phyloP scores from a whole-genome alignment of 2,888 invertebrate genomes.

The Diachrysia chrysitis region DNA sequence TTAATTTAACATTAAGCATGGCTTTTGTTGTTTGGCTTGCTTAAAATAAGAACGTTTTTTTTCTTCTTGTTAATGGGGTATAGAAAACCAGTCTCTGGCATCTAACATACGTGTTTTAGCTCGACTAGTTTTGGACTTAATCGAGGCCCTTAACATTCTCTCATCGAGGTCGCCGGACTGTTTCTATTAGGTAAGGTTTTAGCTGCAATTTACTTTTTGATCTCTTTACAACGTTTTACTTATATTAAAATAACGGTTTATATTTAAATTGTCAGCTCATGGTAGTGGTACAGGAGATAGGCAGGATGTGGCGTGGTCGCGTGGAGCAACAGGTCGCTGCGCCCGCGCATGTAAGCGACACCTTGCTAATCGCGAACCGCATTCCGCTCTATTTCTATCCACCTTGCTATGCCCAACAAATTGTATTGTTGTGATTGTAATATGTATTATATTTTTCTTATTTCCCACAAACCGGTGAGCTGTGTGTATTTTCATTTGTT shows the following conservation, averaged over 20 bases:
- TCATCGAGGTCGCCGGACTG: background rate
- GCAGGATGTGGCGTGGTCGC: conserved; percentile 58
- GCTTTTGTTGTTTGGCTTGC: too few species aligned
- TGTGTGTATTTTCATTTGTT: too few species aligned
- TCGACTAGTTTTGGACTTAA: conserved; percentile 2
- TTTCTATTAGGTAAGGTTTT: background rate
- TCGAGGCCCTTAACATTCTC: conserved; percentile 8
- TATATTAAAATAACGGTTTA: background rate
- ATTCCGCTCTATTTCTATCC: conserved; percentile 54
- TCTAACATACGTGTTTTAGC: conserved; percentile 1
- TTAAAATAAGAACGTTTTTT: background rate
- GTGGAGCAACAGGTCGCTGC: conserved; percentile 55
- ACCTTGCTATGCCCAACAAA: conserved; percentile 39
- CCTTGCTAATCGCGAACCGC: conserved; percentile 60
- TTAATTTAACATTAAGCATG: too few species aligned
- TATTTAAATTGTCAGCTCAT: conserved; percentile 12
- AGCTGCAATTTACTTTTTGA: background rate
- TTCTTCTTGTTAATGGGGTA: background rate
- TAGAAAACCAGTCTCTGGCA: background rate
- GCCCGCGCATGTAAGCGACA: conserved; percentile 49
- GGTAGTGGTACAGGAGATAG: conserved; percentile 33
- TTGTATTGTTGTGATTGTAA: conserved; percentile 14
- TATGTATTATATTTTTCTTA: background rate
- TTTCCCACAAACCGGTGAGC: background rate
- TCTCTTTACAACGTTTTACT: background rate